phyloP scores from a whole-genome alignment of 1,140 invertebrate species.

The Heliothis virescens region DNA sequence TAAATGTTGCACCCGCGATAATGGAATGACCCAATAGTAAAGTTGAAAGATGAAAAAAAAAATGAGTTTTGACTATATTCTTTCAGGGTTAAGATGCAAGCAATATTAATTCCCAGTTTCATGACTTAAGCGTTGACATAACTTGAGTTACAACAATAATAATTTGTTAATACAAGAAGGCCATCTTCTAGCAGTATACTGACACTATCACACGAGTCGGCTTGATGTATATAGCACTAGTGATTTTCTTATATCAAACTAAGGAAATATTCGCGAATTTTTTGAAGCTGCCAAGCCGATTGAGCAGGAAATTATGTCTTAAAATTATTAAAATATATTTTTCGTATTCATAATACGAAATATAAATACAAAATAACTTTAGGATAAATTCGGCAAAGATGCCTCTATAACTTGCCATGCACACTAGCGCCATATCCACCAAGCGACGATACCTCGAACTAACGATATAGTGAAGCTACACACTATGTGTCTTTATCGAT shows the following conservation, averaged over 20 bases:
- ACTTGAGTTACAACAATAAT: slow-evolving; percentile 32
- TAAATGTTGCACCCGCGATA: too few relatives aligned
- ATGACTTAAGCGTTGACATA: neutral
- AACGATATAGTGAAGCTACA: slow-evolving; percentile 3
- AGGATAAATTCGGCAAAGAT: neutral
- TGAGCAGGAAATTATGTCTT: neutral
- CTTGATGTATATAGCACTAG: slow-evolving; percentile 7
- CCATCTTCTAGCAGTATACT: slow-evolving; percentile 48
- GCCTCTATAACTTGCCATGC: neutral
- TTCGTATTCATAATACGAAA: neutral
- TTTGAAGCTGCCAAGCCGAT: neutral
- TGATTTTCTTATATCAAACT: neutral
- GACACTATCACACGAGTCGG: slow-evolving; percentile 27
- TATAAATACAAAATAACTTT: neutral
- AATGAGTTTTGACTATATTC: too few relatives aligned
- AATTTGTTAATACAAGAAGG: slow-evolving; percentile 28
- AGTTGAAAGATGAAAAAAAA: too few relatives aligned
- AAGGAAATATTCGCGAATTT: neutral
- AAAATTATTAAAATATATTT: neutral
- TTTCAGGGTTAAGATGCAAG: neutral
- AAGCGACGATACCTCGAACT: slow-evolving; percentile 9
- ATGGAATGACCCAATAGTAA: too few relatives aligned
- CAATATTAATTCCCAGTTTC: neutral
- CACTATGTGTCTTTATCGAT: slow-evolving; percentile 9
- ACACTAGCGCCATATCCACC: slow-evolving; percentile 6